These are phyloP conservation scores for Octomys mimax DNA, from an alignment of 2,797 vertebrate species.

Conservation along the genomic window DNA sequence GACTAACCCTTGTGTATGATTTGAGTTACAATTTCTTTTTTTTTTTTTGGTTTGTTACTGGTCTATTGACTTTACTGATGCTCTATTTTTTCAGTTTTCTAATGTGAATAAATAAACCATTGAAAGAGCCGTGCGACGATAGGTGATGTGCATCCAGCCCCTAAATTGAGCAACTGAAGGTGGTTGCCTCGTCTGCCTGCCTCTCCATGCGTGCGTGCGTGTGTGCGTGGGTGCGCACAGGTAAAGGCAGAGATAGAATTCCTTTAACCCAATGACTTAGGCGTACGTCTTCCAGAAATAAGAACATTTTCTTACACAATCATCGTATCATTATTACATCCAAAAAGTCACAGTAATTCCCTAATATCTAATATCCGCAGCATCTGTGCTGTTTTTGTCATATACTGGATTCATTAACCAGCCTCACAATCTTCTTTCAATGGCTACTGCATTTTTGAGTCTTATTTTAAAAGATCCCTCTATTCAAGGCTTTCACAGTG, in stretches of 20 bases:
- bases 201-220: not conserved
- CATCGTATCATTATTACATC: not conserved
- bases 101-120: not conserved
- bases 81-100: not conserved
- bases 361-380: not conserved
- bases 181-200: not conserved
- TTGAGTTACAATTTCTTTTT: not conserved
- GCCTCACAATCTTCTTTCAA: not conserved
- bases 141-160: too few species aligned
- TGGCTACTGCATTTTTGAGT: not conserved
- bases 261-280: not conserved
- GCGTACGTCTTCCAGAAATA: not conserved
- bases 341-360: not conserved
- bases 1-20: not conserved
- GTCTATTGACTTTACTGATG: not conserved
- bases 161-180: not conserved
- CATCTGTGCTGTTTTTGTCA: not conserved
- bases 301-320: not conserved
- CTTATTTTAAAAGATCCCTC: not conserved
- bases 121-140: not conserved
- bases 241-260: too few species aligned
- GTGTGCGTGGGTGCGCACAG: not conserved
- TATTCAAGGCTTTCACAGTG: not conserved
- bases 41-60: not conserved
- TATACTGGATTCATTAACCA: constrained; percentile 7